phyloP scores from a whole-genome alignment of 2,113 vertebrate species.

The Prunella fulvescens region DNA sequence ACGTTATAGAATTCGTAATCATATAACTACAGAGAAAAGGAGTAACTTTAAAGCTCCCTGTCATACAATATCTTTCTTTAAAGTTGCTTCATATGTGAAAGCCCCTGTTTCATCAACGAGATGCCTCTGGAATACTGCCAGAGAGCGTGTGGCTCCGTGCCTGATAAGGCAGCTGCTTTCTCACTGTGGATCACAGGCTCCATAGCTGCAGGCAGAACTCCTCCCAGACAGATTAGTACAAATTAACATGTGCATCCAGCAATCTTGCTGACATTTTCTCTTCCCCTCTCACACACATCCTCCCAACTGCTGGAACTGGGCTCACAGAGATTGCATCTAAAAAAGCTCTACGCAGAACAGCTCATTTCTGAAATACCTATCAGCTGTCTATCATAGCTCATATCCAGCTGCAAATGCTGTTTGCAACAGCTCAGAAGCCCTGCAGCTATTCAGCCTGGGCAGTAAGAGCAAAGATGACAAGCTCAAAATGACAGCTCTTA shows the following conservation, averaged over 20 bases:
- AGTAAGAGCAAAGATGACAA: background rate
- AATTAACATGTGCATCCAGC: background rate
- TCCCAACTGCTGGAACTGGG: accelerated
- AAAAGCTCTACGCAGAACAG: background rate
- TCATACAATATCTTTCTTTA: background rate
- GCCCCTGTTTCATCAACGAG: background rate
- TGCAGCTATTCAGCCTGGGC: background rate
- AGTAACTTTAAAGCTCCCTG: background rate
- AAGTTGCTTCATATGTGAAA: background rate
- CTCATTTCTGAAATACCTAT: background rate
- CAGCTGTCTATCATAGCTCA: background rate
- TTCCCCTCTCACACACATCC: background rate
- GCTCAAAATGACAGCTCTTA: background rate
- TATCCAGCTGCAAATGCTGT: background rate
- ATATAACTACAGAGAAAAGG: background rate
- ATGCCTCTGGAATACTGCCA: background rate
- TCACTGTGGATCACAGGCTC: background rate
- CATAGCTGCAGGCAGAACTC: background rate
- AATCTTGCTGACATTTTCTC: background rate
- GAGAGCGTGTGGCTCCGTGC: background rate
- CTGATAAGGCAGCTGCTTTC: background rate
- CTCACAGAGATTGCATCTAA: background rate
- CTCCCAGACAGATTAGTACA: background rate
- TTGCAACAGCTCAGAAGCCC: background rate
- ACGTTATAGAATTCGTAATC: background rate